Evolutionary conservation across 2,888 invertebrate genomes (phyloP), one percentile per base, ranked within the genome.

Genomic region (Pristionchus arcanus): DNA sequence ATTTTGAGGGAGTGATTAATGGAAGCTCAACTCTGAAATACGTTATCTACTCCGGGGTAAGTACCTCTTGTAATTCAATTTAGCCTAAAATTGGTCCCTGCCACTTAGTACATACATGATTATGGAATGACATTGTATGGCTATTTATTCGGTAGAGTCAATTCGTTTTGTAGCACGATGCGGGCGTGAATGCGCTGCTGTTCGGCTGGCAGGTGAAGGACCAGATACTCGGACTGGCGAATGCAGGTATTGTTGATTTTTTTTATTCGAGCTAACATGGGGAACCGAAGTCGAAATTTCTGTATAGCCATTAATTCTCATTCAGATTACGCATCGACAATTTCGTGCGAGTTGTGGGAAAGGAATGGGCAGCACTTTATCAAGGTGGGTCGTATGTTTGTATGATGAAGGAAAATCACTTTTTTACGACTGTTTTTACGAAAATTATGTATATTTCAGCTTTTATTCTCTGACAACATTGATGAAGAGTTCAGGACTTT

Each of bases 281-380:
- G n/a, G n/a, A n/a, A n/a, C n/a, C n/a, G n/a, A n/a, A n/a, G n/a
- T n/a, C n/a, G n/a, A n/a, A n/a, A n/a, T n/a, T n/a, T n/a, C n/a
- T n/a, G n/a, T n/a, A n/a, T n/a, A n/a, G n/a, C n/a, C n/a, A n/a
- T n/a, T n/a, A n/a, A n/a, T n/a, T n/a, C n/a, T n/a, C 42, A 49
- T 49, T 49, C 42, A 49, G 74, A 77, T 7, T 77, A 77, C 25
- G 74, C 74, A 25, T 77, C 74, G 42, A 77, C 74, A 9, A 77
- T 77, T 2, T 19, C 25, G 0, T 77, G 74, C 25, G 74, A 77
- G n/a, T 42, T 77, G 74, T 77, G 74, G 74, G 74, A 77, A 25
- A 37, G 42, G 42, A 42, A 77, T 25, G 74, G 74, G 3, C 21
- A 37, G 74, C 21, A 77, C 37, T 77, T 42, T 21, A 77, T 77